Conservation (phyloP, 2,888 invertebrate species). For the Girardia tigrina region DNA sequence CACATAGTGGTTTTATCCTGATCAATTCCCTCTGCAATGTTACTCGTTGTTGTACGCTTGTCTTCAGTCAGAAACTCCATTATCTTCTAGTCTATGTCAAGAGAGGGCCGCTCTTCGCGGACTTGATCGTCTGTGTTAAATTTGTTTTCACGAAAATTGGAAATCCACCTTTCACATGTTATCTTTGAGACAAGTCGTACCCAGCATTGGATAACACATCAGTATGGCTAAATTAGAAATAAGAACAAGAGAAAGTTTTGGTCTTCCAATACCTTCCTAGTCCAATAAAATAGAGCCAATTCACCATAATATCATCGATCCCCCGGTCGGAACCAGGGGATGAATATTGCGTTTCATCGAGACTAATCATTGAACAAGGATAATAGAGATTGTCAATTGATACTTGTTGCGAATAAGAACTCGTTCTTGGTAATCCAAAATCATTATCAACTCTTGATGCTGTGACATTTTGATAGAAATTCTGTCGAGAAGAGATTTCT, state of each 20-base stretch:
- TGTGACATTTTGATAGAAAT: not conserved
- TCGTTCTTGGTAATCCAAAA: not conserved
- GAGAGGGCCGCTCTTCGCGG: too few relatives aligned
- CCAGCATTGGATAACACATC: constrained; percentile 1
- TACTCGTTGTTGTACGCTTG: too few relatives aligned
- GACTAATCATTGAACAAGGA: constrained; percentile 15
- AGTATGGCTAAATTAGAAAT: not conserved
- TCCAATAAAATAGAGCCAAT: constrained; percentile 10
- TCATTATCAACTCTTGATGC: not conserved
- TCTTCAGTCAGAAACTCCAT: too few relatives aligned
- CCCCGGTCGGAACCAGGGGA: not conserved
- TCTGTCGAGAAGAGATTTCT: not conserved
- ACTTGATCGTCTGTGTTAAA: too few relatives aligned
- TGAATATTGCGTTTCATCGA: not conserved
- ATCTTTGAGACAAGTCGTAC: too few relatives aligned
- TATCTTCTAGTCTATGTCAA: too few relatives aligned
- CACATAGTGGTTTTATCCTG: too few relatives aligned
- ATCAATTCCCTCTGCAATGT: too few relatives aligned
- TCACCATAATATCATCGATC: constrained; percentile 3
- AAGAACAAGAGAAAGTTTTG: too few relatives aligned
- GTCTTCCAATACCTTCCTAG: not conserved
- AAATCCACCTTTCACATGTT: too few relatives aligned
- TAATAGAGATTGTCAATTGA: constrained; percentile 15
- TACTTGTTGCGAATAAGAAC: not conserved
- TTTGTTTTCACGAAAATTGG: too few relatives aligned